Conservation (phyloP, 2,888 invertebrate genomes). For the Thumatha senex region DNA sequence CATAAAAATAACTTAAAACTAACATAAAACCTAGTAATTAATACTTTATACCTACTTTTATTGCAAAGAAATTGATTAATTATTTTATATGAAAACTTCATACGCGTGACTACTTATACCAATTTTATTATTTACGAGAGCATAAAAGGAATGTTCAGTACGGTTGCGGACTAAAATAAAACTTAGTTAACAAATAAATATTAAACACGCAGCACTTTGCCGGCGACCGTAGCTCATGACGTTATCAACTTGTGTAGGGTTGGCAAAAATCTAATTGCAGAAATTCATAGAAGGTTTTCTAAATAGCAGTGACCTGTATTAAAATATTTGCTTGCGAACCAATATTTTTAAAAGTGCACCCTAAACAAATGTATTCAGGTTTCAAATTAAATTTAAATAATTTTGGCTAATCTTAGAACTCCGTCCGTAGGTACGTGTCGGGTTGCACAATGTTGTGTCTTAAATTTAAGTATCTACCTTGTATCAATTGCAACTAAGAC, state of each 20-base stretch:
- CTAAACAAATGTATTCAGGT: no score
- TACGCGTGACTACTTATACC: neutral
- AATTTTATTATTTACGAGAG: constrained; percentile 9
- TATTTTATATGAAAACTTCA: neutral
- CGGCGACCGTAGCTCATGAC: constrained; percentile 13
- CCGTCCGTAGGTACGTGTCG: no score
- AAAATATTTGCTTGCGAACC: no score
- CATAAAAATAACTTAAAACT: neutral
- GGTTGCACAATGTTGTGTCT: no score
- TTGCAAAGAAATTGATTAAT: neutral
- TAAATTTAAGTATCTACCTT: no score
- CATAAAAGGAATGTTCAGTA: constrained; percentile 4
- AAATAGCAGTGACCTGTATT: neutral
- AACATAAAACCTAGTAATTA: neutral
- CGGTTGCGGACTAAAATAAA: constrained; percentile 7
- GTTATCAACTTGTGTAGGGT: constrained; percentile 17
- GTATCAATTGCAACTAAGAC: no score
- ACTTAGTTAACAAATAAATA: constrained; percentile 22
- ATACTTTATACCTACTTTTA: neutral
- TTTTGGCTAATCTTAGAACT: no score
- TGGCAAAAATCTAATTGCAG: constrained; percentile 6
- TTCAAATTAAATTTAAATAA: no score
- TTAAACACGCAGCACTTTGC: constrained; percentile 20
- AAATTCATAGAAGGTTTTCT: neutral
- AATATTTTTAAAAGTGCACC: no score